Evolutionary conservation across 2,888 invertebrate species (phyloP).

Genomic region (Drosophila sordidula): DNA sequence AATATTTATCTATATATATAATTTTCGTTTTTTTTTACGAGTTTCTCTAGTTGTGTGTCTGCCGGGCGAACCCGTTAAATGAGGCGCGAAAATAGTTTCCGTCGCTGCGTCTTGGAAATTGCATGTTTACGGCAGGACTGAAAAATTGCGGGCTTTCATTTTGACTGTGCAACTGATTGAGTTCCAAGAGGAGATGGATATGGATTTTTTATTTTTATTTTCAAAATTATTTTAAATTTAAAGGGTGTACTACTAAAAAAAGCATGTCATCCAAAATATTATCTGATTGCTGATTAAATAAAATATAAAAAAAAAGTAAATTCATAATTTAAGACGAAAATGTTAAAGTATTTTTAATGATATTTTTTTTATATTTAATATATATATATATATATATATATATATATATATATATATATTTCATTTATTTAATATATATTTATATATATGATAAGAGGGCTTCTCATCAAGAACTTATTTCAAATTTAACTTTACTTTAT

Average conservation of each 20-base stretch:
- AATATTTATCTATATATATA: constrained; percentile 54
- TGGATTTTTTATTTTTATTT: background rate
- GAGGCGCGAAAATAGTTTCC: constrained; percentile 81
- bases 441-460: too few species aligned
- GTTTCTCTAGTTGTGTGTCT: constrained; percentile 46
- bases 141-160: constrained; percentile 27
- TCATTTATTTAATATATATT: too few species aligned
- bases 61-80: constrained; percentile 68
- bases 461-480: too few species aligned
- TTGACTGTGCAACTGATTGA: constrained; percentile 21
- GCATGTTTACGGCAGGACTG: constrained; percentile 17
- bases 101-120: constrained; percentile 60
- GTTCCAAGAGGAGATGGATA: constrained; percentile 10
- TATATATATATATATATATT: too few species aligned
- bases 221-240: background rate
- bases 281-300: too few species aligned
- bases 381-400: too few species aligned
- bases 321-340: too few species aligned
- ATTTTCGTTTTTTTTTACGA: constrained; percentile 33
- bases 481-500: too few species aligned
- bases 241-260: background rate
- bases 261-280: too few species aligned
- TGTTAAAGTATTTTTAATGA: too few species aligned
- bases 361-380: too few species aligned
- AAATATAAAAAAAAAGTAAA: too few species aligned